These are phyloP conservation scores for Labeo rohita DNA, from an alignment of 2,113 vertebrate genomes.

Conservation along the genomic window DNA sequence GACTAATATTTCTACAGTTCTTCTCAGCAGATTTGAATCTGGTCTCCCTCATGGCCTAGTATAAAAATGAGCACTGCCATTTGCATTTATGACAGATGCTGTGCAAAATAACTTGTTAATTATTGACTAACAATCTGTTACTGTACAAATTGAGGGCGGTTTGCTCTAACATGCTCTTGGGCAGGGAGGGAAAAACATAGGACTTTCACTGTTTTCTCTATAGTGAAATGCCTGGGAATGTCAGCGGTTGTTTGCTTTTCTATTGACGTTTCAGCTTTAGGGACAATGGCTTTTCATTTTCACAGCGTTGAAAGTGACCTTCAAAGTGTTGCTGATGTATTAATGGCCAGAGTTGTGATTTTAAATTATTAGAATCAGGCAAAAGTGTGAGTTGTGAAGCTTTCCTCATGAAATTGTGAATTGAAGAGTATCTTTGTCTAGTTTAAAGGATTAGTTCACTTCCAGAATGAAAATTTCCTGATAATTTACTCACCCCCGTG, in stretches of 20 bases:
- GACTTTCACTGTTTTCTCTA: neutral
- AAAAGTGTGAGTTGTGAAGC: neutral
- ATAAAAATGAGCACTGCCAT: neutral
- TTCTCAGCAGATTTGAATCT: neutral
- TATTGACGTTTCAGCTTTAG: conserved; percentile 1
- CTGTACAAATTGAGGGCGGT: conserved; percentile 8
- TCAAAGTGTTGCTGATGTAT: neutral
- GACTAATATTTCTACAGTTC: neutral
- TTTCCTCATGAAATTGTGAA: neutral
- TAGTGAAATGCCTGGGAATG: neutral
- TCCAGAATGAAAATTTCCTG: too few relatives aligned
- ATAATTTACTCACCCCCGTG: too few relatives aligned
- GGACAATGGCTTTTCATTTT: neutral
- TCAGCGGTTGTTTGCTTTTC: neutral
- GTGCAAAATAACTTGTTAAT: conserved; percentile 60
- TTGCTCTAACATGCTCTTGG: neutral
- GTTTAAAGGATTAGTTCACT: neutral
- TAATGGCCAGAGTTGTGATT: neutral
- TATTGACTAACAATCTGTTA: conserved; percentile 72
- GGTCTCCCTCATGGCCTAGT: neutral
- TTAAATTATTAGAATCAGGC: neutral
- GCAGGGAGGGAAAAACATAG: neutral
- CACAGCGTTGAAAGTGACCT: neutral
- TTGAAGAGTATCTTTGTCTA: neutral
- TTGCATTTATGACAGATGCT: conserved; percentile 21